Conservation (phyloP, 1,140 invertebrate genomes). For the Araneus ventricosus region DNA sequence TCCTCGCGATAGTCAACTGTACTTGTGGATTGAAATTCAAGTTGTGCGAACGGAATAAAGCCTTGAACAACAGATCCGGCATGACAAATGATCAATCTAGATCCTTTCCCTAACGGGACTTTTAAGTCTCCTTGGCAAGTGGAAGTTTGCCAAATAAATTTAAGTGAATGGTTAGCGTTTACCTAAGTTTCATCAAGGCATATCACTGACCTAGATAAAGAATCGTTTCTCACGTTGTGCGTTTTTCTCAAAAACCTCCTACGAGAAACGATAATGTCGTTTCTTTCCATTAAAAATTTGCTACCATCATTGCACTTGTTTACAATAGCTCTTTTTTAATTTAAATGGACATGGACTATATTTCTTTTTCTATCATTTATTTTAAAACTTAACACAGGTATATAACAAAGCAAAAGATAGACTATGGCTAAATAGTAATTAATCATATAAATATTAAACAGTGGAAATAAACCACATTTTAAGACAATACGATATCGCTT, state of each 20-base stretch:
- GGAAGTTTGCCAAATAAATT: background rate
- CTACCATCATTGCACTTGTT: background rate
- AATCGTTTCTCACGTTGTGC: background rate
- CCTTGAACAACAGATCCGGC: no score
- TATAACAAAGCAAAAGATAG: no score
- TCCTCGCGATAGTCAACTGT: conserved; percentile 15
- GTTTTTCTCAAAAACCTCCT: background rate
- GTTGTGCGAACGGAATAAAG: background rate
- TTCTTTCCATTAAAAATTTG: conserved; percentile 5
- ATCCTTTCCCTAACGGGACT: conserved; percentile 10
- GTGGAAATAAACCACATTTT: no score
- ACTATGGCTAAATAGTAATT: no score
- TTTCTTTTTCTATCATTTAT: no score
- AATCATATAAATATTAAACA: no score
- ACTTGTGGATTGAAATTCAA: background rate
- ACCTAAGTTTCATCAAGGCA: conserved; percentile 11
- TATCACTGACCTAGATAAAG: background rate
- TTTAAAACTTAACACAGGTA: no score
- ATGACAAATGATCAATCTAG: no score
- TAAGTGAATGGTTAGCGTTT: background rate
- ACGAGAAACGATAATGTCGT: background rate
- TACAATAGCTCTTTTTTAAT: no score
- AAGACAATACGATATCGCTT: no score
- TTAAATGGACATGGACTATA: no score
- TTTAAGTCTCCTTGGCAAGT: background rate